phyloP scores from a whole-genome alignment of 2,113 vertebrate genomes.

The Ciconia boyciana region DNA sequence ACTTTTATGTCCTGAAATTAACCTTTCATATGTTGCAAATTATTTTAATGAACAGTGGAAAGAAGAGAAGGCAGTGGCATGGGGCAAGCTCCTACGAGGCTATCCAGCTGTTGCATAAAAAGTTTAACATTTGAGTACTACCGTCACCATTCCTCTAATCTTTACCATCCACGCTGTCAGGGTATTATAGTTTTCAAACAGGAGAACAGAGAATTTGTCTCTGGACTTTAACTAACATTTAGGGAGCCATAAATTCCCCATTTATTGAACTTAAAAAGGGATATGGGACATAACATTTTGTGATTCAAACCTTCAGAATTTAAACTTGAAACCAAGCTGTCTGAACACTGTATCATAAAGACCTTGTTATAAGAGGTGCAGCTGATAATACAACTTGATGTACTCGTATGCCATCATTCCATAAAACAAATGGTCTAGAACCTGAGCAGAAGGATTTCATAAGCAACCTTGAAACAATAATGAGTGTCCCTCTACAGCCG shows the following conservation, averaged over 20 bases:
- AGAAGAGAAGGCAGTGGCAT: background rate
- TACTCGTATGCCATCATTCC: background rate
- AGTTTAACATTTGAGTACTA: background rate
- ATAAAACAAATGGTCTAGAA: constrained; percentile 24
- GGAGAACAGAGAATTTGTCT: background rate
- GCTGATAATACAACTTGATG: background rate
- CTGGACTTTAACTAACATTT: background rate
- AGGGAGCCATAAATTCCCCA: background rate
- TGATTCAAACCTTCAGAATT: background rate
- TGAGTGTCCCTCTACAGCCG: background rate
- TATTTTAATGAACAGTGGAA: background rate
- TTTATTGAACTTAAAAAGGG: background rate
- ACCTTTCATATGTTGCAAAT: background rate
- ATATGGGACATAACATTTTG: background rate
- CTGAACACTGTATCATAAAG: background rate
- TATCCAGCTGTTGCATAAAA: constrained; percentile 1
- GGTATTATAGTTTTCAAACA: background rate
- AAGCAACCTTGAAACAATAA: background rate
- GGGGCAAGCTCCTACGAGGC: background rate
- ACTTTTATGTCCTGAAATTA: background rate
- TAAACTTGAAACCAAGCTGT: background rate
- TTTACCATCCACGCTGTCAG: background rate
- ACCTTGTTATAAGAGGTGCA: background rate
- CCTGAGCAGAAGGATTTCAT: background rate
- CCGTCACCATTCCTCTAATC: constrained; percentile 1